phyloP scores from a whole-genome alignment of 2,113 vertebrate genomes.

The Platycercus adscitus region DNA sequence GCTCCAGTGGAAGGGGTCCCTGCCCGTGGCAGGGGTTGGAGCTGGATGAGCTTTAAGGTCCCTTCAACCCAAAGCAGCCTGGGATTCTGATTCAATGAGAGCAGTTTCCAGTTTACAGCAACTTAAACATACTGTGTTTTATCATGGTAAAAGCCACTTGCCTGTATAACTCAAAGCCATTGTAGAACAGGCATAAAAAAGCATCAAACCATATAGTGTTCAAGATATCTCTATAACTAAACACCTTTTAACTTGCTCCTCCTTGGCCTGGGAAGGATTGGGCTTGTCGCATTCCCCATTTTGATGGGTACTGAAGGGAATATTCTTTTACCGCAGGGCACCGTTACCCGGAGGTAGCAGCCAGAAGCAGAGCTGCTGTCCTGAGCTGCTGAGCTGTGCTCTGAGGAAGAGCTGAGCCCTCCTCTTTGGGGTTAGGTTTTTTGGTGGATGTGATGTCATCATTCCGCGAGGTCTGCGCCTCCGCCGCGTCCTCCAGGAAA shows the following conservation, averaged over 20 bases:
- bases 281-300: not conserved
- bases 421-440: not conserved
- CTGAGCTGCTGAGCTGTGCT: not conserved
- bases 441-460: slow-evolving; percentile 40
- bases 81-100: not conserved
- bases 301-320: not conserved
- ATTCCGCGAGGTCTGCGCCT: slow-evolving; percentile 43
- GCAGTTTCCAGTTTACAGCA: not conserved
- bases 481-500: slow-evolving; percentile 42
- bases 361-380: not conserved
- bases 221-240: not conserved
- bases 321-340: not conserved
- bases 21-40: not conserved
- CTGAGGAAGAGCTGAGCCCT: not conserved
- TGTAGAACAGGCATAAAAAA: not conserved
- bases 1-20: not conserved
- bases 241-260: not conserved
- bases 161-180: not conserved
- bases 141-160: not conserved
- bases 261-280: not conserved
- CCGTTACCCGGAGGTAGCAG: not conserved
- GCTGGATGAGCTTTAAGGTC: not conserved
- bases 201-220: not conserved
- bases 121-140: not conserved
- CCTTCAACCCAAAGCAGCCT: not conserved